A percentile compares a stretch with the other conserved stretches of the same genome.
Evolutionary conservation across 2,888 invertebrate genomes (phyloP).

Genomic region (Caenorhabditis angaria): DNA sequence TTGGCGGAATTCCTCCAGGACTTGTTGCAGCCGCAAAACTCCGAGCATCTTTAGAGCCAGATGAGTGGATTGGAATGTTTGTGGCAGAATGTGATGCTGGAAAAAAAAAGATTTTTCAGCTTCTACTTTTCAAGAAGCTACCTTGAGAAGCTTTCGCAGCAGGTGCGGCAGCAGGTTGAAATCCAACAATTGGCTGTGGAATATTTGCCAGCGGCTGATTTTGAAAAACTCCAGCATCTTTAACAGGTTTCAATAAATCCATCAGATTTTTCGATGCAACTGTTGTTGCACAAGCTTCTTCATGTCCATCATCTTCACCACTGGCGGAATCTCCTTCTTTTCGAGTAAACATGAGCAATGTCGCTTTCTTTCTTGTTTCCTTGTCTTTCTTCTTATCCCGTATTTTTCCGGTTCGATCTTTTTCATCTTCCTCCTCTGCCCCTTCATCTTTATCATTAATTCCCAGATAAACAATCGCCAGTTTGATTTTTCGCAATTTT

Average conservation of each 20-base stretch:
- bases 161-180: too few relatives aligned
- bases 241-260: neutral
- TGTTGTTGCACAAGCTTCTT: neutral
- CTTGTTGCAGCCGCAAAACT: too few relatives aligned
- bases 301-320: slow-evolving; percentile 8
- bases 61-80: too few relatives aligned
- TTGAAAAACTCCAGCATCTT: neutral
- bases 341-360: slow-evolving; percentile 3
- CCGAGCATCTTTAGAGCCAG: too few relatives aligned
- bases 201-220: neutral
- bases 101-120: too few relatives aligned
- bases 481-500: slow-evolving; percentile 9
- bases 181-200: neutral
- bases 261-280: neutral
- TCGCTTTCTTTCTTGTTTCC: neutral
- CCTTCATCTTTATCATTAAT: slow-evolving; percentile 5
- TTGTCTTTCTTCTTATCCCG: slow-evolving; percentile 12
- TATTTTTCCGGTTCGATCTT: neutral
- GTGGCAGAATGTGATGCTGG: too few relatives aligned
- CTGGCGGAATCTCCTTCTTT: slow-evolving; percentile 5
- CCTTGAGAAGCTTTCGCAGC: too few relatives aligned
- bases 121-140: too few relatives aligned
- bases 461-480: slow-evolving; percentile 5
- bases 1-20: too few relatives aligned
- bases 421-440: neutral